phyloP scores from a whole-genome alignment of 2,113 vertebrate species.

The Gymnogyps californianus region DNA sequence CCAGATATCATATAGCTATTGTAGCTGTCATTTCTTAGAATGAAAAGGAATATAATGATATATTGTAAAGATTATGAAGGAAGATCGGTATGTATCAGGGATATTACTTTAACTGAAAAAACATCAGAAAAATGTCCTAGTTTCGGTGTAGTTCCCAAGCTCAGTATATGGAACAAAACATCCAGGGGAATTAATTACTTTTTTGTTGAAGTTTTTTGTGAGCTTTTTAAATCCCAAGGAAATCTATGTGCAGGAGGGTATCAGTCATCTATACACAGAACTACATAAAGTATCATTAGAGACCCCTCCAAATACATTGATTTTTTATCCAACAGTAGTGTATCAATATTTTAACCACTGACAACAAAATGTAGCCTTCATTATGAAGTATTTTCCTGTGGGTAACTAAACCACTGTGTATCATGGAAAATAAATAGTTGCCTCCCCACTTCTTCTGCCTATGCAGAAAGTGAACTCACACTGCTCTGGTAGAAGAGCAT shows the following conservation, averaged over 20 bases:
- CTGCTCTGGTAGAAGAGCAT: neutral
- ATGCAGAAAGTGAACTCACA: neutral
- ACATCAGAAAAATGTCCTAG: constrained; percentile 24
- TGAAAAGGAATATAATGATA: neutral
- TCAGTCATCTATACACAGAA: constrained; percentile 21
- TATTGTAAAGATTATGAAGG: constrained; percentile 36
- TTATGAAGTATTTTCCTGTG: constrained; percentile 30
- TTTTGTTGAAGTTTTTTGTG: neutral
- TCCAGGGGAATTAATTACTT: constrained; percentile 55
- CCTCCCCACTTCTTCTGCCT: neutral
- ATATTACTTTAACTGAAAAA: constrained; percentile 41
- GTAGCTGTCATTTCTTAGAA: neutral
- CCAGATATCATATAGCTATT: neutral
- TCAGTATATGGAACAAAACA: constrained; percentile 36
- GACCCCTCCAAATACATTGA: neutral
- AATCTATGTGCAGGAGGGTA: neutral
- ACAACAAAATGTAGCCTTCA: neutral
- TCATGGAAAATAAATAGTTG: constrained; percentile 1
- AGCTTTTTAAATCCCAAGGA: constrained; percentile 35
- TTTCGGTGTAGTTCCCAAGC: constrained; percentile 46
- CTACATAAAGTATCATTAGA: constrained; percentile 32
- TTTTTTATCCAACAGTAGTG: neutral
- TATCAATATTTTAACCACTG: constrained; percentile 42
- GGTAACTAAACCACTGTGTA: neutral
- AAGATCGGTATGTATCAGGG: constrained; percentile 2